Conservation (phyloP, 2,113 vertebrate genomes). For the Motacilla alba region DNA sequence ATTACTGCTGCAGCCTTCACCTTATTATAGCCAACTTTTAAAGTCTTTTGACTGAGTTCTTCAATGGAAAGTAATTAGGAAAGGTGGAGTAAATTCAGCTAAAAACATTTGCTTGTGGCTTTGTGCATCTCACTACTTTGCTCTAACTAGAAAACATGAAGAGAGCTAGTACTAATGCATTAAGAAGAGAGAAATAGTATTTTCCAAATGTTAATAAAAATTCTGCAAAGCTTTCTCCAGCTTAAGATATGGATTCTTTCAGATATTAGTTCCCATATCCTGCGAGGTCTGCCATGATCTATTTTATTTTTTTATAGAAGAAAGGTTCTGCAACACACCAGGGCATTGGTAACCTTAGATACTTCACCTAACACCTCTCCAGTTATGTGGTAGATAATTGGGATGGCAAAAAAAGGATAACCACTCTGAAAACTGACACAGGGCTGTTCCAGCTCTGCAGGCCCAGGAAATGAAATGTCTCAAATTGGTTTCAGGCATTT, state of each 20-base stretch:
- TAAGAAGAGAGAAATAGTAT: neutral
- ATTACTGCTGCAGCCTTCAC: neutral
- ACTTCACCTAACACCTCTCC: neutral
- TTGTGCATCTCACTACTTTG: neutral
- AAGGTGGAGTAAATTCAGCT: neutral
- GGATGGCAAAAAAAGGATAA: neutral
- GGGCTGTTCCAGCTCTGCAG: neutral
- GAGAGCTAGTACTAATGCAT: neutral
- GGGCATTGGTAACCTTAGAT: neutral
- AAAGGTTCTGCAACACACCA: neutral
- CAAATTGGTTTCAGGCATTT: neutral
- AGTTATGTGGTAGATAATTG: slow-evolving; percentile 2
- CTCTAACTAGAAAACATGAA: neutral
- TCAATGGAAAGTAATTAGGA: slow-evolving; percentile 32
- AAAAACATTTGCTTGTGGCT: neutral
- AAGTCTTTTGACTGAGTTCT: neutral
- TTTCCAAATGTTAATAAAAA: neutral
- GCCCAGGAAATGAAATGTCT: neutral
- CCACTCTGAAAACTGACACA: neutral
- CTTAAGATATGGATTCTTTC: slow-evolving; percentile 6
- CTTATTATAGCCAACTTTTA: neutral
- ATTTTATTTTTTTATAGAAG: neutral
- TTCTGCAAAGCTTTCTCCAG: neutral
- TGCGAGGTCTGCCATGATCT: neutral
- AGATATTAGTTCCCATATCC: neutral